phyloP scores from a whole-genome alignment of 2,797 vertebrate genomes.

The Staurois parvus region DNA sequence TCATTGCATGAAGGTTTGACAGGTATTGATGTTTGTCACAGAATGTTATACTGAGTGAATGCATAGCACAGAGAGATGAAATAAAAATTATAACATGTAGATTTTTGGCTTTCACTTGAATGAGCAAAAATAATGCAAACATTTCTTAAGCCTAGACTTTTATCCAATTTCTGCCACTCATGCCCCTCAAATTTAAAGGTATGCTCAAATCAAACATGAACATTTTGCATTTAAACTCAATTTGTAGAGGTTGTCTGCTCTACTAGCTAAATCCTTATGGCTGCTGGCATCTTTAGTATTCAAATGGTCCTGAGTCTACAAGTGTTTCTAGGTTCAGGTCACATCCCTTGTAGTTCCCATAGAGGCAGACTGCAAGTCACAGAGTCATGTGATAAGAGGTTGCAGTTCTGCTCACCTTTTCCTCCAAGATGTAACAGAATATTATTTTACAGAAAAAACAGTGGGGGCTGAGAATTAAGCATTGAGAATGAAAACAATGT shows the following conservation, averaged over 20 bases:
- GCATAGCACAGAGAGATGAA: neutral
- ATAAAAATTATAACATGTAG: neutral
- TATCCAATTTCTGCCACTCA: neutral
- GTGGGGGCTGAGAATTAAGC: too few relatives aligned
- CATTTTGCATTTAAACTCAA: neutral
- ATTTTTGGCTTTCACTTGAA: neutral
- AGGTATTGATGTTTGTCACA: constrained; percentile 39
- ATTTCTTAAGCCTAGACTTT: neutral
- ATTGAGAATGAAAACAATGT: too few relatives aligned
- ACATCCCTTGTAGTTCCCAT: too few relatives aligned
- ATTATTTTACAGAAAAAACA: too few relatives aligned
- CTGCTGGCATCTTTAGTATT: too few relatives aligned
- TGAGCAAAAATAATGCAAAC: neutral
- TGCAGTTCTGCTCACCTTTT: too few relatives aligned
- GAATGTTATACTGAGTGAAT: neutral
- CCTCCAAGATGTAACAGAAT: too few relatives aligned
- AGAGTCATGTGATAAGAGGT: too few relatives aligned
- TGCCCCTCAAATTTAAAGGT: neutral
- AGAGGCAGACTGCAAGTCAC: too few relatives aligned
- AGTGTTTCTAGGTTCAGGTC: too few relatives aligned
- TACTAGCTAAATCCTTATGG: neutral
- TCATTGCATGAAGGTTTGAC: constrained; percentile 26
- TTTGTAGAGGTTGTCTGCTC: neutral
- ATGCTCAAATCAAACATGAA: neutral
- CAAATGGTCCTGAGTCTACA: too few relatives aligned